These are phyloP conservation scores for Adrianichthys oophorus DNA, from an alignment of 2,797 vertebrate genomes.

Conservation along the genomic window DNA sequence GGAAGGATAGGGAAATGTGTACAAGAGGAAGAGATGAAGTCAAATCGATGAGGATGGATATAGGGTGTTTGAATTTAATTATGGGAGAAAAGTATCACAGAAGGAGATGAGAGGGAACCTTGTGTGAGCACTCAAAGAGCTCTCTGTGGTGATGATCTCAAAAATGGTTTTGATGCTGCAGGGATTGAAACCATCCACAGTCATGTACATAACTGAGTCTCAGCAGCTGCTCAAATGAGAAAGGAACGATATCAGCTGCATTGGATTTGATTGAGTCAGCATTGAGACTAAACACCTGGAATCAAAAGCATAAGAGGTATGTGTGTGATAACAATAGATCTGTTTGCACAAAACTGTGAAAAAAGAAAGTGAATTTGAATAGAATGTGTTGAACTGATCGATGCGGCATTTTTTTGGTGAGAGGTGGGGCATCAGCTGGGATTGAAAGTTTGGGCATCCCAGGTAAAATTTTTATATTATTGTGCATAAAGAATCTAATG, in stretches of 20 bases:
- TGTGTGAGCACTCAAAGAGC: conserved; percentile 33
- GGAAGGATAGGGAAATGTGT: conserved; percentile 29
- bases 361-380: too few relatives aligned
- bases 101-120: conserved; percentile 26
- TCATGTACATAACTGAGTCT: conserved; percentile 3
- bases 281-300: too few relatives aligned
- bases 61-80: conserved; percentile 53
- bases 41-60: conserved; percentile 51
- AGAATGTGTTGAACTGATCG: too few relatives aligned
- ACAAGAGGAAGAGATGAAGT: conserved; percentile 25
- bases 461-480: too few relatives aligned
- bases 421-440: too few relatives aligned
- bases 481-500: too few relatives aligned
- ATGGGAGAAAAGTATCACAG: conserved; percentile 44
- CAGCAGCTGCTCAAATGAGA: background rate
- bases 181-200: conserved; percentile 10
- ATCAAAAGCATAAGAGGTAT: too few relatives aligned
- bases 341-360: too few relatives aligned
- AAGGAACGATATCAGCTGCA: background rate
- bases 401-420: too few relatives aligned
- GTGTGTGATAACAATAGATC: too few relatives aligned
- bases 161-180: conserved; percentile 13
- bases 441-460: too few relatives aligned
- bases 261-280: too few relatives aligned
- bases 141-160: conserved; percentile 50